Evolutionary conservation across 2,113 vertebrate genomes (phyloP).

Genomic region (Ascaphus truei): DNA sequence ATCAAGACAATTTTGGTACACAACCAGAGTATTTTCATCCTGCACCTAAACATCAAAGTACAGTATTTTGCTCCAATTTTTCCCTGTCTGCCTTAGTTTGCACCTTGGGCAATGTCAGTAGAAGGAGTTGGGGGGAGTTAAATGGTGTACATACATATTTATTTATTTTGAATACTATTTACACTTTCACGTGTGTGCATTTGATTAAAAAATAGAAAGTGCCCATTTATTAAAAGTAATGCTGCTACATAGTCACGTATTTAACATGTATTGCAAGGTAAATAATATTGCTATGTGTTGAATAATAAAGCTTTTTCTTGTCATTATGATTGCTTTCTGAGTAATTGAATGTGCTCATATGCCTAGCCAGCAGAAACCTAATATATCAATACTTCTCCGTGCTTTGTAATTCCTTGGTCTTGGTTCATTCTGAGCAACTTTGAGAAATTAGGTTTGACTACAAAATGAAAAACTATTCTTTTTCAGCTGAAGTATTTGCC

Average conservation of each 20-base stretch:
- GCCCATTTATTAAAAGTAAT: no score
- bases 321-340: not conserved
- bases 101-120: no score
- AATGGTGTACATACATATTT: no score
- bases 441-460: slow-evolving; percentile 26
- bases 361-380: not conserved
- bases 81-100: no score
- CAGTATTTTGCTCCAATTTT: no score
- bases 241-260: no score
- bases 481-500: slow-evolving; percentile 4
- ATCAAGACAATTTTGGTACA: no score
- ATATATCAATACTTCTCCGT: slow-evolving; percentile 18
- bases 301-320: not conserved
- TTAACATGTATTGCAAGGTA: no score
- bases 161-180: not conserved
- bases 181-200: not conserved
- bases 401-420: not conserved
- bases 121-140: no score
- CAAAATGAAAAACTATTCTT: slow-evolving; percentile 28
- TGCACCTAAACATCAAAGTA: no score
- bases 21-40: no score
- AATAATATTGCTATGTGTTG: not conserved
- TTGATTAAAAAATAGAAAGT: not conserved
- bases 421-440: slow-evolving; percentile 19
- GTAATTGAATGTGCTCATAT: not conserved